Conservation (phyloP, 2,797 vertebrate species). For the Poeciliopsis paucimaculata region DNA sequence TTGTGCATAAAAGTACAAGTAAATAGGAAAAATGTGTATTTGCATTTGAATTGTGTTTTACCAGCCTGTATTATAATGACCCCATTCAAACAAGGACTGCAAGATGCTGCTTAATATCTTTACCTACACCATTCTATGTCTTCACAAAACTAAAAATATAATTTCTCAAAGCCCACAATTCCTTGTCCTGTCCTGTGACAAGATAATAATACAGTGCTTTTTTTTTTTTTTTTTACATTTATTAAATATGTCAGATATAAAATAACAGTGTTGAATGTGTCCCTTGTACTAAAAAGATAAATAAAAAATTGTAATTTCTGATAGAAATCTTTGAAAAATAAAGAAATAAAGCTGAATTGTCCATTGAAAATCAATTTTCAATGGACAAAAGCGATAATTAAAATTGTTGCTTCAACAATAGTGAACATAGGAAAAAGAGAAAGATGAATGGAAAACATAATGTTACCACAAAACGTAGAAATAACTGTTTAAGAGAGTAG, state of each 20-base stretch:
- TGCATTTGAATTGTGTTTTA: constrained; percentile 14
- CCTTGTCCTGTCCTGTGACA: constrained; percentile 53
- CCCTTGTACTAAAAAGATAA: constrained; percentile 21
- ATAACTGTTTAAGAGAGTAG: not conserved
- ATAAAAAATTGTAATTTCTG: constrained; percentile 34
- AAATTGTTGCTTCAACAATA: not conserved
- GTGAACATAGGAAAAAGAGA: not conserved
- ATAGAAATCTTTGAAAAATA: constrained; percentile 13
- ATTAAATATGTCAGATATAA: constrained; percentile 83
- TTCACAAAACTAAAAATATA: constrained; percentile 84
- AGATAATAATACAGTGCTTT: too few relatives aligned
- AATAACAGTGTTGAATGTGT: constrained; percentile 67
- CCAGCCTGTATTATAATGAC: constrained; percentile 27
- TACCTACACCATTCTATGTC: constrained; percentile 52
- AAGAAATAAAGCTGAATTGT: not conserved
- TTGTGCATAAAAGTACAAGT: not conserved
- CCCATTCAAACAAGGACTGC: not conserved
- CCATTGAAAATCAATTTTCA: not conserved
- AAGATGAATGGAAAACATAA: not conserved
- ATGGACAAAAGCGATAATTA: not conserved
- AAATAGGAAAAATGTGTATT: not conserved
- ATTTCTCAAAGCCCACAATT: constrained; percentile 82
- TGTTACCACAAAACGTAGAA: not conserved
- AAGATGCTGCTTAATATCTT: constrained; percentile 35
- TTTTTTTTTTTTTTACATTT: constrained; percentile 78